Conservation (phyloP, 1,140 invertebrate genomes). For the Drosophila melanica region DNA sequence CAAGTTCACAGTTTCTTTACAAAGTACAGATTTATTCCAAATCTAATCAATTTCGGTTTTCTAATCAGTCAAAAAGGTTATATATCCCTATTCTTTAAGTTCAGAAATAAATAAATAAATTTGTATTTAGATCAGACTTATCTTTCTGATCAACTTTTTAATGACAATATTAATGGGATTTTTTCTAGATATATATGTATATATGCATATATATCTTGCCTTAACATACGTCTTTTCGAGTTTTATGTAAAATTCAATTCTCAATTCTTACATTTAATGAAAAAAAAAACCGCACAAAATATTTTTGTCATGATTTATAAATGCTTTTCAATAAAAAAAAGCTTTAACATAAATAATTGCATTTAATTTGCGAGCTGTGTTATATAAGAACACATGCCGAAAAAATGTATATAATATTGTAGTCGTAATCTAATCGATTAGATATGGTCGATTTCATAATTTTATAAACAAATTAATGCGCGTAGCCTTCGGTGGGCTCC, state of each 20-base stretch:
- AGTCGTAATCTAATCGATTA: slow-evolving; percentile 60
- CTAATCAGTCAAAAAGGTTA: no score
- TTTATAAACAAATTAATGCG: slow-evolving; percentile 73
- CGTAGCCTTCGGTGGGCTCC: slow-evolving; percentile 28
- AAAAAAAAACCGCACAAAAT: not conserved
- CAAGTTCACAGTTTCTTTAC: not conserved
- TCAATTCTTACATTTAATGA: no score
- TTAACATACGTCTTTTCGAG: no score
- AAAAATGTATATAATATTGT: slow-evolving; percentile 46
- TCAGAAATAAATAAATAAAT: no score
- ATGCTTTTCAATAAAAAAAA: slow-evolving; percentile 6
- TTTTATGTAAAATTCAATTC: no score
- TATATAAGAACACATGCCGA: slow-evolving; percentile 18
- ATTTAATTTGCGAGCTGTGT: slow-evolving; percentile 47
- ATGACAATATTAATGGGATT: no score
- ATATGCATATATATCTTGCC: no score
- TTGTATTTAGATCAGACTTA: no score
- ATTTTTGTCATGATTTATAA: not conserved
- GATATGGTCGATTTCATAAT: slow-evolving; percentile 72
- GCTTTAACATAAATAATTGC: slow-evolving; percentile 56
- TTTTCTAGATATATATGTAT: no score
- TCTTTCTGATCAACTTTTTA: no score
- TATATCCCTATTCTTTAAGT: no score
- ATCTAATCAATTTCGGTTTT: not conserved
- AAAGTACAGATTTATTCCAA: not conserved